phyloP scores from a whole-genome alignment of 2,113 vertebrate species.

The Neodontobutis hainanensis region DNA sequence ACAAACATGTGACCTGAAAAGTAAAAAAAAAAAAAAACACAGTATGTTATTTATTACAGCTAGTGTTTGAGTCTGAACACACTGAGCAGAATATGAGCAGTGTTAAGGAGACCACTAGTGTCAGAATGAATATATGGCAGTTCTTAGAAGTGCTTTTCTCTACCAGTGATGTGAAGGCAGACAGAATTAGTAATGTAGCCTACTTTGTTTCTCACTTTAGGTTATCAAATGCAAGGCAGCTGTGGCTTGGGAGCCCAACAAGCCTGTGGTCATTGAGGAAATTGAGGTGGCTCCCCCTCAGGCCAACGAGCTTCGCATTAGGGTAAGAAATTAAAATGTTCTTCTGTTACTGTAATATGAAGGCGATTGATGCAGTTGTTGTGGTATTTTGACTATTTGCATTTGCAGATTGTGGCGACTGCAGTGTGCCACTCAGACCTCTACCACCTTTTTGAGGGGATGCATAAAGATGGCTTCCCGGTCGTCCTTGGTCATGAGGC shows the following conservation, averaged over 20 bases:
- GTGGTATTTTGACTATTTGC: neutral
- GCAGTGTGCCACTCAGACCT: constrained; percentile 85
- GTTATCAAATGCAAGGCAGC: constrained; percentile 81
- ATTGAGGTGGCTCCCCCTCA: constrained; percentile 81
- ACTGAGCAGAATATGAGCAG: no score
- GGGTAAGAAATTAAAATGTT: constrained; percentile 63
- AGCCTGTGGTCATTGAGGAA: constrained; percentile 78
- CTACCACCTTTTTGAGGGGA: constrained; percentile 73
- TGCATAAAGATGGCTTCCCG: constrained; percentile 78
- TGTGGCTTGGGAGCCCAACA: constrained; percentile 78
- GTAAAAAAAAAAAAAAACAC: no score
- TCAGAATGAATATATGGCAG: no score
- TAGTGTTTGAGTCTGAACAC: no score
- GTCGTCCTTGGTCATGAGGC: constrained; percentile 86
- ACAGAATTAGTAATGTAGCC: no score
- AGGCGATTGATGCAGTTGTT: neutral
- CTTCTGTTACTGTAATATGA: no score
- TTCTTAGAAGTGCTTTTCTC: neutral
- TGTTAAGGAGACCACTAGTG: no score
- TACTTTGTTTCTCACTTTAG: constrained; percentile 44
- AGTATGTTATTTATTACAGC: no score
- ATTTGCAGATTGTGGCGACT: constrained; percentile 81
- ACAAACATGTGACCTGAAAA: no score
- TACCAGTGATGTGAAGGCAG: neutral
- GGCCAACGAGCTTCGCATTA: constrained; percentile 75